phyloP scores from a whole-genome alignment of 2,113 vertebrate species.

The Cercopithecus mona region DNA sequence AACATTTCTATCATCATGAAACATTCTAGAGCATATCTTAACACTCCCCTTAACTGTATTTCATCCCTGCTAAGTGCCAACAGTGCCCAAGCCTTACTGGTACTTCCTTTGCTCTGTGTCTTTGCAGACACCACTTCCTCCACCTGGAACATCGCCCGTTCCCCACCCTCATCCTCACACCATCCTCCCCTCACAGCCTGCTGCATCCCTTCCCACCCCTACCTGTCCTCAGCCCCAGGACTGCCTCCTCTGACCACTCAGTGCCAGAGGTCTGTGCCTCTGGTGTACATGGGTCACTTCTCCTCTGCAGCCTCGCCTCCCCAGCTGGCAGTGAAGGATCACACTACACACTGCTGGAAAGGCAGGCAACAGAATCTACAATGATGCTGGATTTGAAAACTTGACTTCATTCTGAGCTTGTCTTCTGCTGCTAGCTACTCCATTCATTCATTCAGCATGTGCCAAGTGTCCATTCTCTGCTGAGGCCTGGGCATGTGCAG shows the following conservation, averaged over 20 bases:
- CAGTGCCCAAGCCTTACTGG: no score
- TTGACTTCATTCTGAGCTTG: not conserved
- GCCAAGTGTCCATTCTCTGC: not conserved
- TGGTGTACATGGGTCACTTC: not conserved
- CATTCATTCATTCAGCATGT: not conserved
- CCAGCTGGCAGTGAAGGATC: not conserved
- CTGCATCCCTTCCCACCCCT: not conserved
- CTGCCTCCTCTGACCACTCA: not conserved
- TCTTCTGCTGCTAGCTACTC: not conserved
- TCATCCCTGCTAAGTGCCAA: not conserved
- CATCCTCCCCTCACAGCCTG: not conserved
- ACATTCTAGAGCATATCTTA: not conserved
- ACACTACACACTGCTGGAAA: not conserved
- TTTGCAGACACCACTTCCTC: not conserved
- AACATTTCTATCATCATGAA: not conserved
- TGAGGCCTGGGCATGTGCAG: no score
- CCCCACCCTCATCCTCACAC: not conserved
- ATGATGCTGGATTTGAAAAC: not conserved
- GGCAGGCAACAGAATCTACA: not conserved
- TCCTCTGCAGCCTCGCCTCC: not conserved
- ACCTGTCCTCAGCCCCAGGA: rapidly evolving
- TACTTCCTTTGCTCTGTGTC: not conserved
- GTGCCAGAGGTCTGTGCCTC: not conserved
- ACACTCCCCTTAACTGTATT: not conserved
- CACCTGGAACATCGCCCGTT: not conserved